Evolutionary conservation across 2,888 invertebrate genomes (phyloP), one percentile per base, ranked within the genome.

Genomic region (Pristionchus entomophagus): DNA sequence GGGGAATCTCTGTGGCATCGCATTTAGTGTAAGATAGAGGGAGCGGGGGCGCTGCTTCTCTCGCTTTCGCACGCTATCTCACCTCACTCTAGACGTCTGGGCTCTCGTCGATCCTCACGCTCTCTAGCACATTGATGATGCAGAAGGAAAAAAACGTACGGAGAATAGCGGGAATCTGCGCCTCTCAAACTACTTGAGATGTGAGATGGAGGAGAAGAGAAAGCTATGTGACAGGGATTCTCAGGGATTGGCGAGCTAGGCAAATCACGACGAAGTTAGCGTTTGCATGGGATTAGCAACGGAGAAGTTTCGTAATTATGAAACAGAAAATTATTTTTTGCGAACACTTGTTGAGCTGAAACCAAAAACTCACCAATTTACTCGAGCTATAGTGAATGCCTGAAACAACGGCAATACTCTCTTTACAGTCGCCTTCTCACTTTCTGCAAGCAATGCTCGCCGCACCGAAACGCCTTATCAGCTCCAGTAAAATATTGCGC

Each of bases 121-220:
- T 73, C n/a, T 45, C 73, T 73, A n/a, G n/a, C n/a, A n/a, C n/a
- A n/a, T n/a, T n/a, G n/a, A n/a, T n/a, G n/a, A n/a, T n/a, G n/a
- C 73, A 1, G 8, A 3, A 17, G 2, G 38, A 19, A 73, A 73
- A 73, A 73, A 73, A 73, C 73, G 65, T n/a, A n/a, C 32, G 45
- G 26, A 73, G 73, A 73, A 73, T 41, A 65, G 41, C 41, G 41
- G 73, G 73, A 73, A 73, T 73, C 73, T n/a, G n/a, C 41, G 45
- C 73, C 65, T 38, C 65, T 65, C 73, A 73, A 69, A 45, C 73
- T 73, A 73, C 73, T 73, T 73, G 73, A 53, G 53, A 80, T 53
- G 80, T 49, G 51, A 19, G 77, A n/a, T 6, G 14, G 69, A 38
- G 38, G 69, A 69, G 69, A 5, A 38, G 56, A 22, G 8, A 51